phyloP scores from a whole-genome alignment of 2,113 vertebrate genomes.

The Corapipo altera region DNA sequence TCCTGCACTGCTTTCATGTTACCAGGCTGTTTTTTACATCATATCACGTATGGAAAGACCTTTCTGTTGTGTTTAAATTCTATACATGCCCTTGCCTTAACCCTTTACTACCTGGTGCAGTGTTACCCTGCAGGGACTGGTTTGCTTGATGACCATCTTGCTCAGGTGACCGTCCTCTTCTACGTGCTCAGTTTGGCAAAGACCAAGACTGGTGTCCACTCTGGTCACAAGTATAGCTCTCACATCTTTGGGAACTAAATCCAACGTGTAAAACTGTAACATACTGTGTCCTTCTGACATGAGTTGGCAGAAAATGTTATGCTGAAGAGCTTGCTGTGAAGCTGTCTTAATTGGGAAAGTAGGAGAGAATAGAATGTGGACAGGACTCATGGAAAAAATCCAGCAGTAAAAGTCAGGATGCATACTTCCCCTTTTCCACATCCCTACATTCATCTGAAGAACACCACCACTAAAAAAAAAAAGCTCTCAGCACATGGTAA shows the following conservation, averaged over 20 bases:
- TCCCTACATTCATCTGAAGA: background rate
- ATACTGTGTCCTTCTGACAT: background rate
- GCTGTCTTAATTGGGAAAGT: background rate
- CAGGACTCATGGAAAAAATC: background rate
- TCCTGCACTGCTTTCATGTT: background rate
- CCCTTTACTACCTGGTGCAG: background rate
- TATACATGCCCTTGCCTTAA: background rate
- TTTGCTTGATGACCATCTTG: background rate
- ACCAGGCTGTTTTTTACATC: background rate
- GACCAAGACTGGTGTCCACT: background rate
- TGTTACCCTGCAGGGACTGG: background rate
- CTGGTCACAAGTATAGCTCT: background rate
- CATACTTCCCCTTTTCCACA: background rate
- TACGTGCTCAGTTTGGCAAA: background rate
- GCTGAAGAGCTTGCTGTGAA: background rate
- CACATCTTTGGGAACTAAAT: background rate
- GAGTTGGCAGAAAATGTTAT: background rate
- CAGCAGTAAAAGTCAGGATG: background rate
- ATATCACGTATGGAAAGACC: background rate
- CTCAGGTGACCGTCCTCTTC: background rate
- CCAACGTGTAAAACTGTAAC: background rate
- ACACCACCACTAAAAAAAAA: background rate
- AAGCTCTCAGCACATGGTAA: background rate
- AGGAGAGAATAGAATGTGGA: background rate
- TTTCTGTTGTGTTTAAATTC: background rate